These are phyloP conservation scores for Labeo rohita DNA, from an alignment of 2,113 vertebrate species.

Conservation along the genomic window DNA sequence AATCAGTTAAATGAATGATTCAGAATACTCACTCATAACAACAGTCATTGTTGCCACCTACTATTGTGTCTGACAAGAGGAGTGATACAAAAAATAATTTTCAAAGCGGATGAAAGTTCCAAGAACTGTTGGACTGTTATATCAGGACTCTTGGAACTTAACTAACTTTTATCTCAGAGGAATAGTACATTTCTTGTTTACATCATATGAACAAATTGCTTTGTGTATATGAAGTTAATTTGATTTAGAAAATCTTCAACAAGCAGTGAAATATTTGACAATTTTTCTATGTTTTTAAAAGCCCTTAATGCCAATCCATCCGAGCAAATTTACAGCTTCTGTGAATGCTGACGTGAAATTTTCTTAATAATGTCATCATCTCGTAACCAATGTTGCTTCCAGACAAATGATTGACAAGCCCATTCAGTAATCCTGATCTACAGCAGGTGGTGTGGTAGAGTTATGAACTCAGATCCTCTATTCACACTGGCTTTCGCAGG, in stretches of 20 bases:
- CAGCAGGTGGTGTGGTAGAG: conserved; percentile 21
- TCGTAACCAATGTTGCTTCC: not conserved
- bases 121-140: not conserved
- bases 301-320: not conserved
- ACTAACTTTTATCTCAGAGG: not conserved
- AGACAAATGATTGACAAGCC: conserved; percentile 1
- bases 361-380: not conserved
- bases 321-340: not conserved
- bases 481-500: not conserved
- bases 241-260: no score
- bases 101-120: not conserved
- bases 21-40: not conserved
- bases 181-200: not conserved
- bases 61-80: not conserved
- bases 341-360: not conserved
- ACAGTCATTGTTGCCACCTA: not conserved
- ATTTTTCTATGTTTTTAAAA: not conserved
- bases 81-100: not conserved
- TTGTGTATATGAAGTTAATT: not conserved
- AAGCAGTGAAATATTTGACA: not conserved
- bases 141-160: not conserved
- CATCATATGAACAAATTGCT: not conserved
- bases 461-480: not conserved
- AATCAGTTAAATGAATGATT: not conserved
- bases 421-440: conserved; percentile 32